These are phyloP conservation scores for Liopterus haemorrhoidalis DNA, from an alignment of 2,888 invertebrate genomes.

Conservation along the genomic window DNA sequence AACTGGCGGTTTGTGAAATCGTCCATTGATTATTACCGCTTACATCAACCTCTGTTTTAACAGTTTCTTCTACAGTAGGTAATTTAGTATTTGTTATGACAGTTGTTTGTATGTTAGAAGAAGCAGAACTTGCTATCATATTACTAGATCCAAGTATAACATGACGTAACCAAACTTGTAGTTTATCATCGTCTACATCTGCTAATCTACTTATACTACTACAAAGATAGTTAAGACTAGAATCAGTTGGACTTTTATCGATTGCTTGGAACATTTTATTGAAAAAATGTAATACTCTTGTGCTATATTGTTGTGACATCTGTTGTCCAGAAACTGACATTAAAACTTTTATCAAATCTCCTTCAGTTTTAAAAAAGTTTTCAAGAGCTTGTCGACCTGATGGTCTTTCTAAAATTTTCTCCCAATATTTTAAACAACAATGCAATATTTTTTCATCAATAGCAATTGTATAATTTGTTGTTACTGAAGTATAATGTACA, in stretches of 20 bases:
- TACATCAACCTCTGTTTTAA: slow-evolving; percentile 25
- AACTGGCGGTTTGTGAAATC: slow-evolving; percentile 32
- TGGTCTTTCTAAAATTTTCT: slow-evolving; percentile 74
- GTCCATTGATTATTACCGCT: slow-evolving; percentile 21
- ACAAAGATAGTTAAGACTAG: slow-evolving; percentile 60
- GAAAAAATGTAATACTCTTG: slow-evolving; percentile 73
- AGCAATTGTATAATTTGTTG: slow-evolving; percentile 32
- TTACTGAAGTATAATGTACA: slow-evolving; percentile 50
- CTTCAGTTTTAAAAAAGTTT: slow-evolving; percentile 67
- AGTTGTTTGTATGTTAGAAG: slow-evolving; percentile 50
- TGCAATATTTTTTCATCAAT: slow-evolving; percentile 59
- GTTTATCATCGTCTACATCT: slow-evolving; percentile 55
- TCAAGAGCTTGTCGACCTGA: slow-evolving; percentile 77
- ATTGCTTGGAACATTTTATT: slow-evolving; percentile 64
- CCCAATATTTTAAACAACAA: slow-evolving; percentile 76
- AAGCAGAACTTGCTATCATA: slow-evolving; percentile 45
- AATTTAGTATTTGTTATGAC: slow-evolving; percentile 41
- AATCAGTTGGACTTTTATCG: slow-evolving; percentile 57
- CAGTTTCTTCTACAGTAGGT: slow-evolving; percentile 20
- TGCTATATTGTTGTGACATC: slow-evolving; percentile 64
- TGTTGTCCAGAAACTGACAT: slow-evolving; percentile 74
- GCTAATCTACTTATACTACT: slow-evolving; percentile 61
- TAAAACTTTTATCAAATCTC: slow-evolving; percentile 70
- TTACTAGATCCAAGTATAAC: slow-evolving; percentile 56
- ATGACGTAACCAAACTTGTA: slow-evolving; percentile 61